Percentiles rank a stretch among this genome's conserved stretches.
phyloP scores from a whole-genome alignment of 2,888 invertebrate genomes.

The Osmoderma eremita region DNA sequence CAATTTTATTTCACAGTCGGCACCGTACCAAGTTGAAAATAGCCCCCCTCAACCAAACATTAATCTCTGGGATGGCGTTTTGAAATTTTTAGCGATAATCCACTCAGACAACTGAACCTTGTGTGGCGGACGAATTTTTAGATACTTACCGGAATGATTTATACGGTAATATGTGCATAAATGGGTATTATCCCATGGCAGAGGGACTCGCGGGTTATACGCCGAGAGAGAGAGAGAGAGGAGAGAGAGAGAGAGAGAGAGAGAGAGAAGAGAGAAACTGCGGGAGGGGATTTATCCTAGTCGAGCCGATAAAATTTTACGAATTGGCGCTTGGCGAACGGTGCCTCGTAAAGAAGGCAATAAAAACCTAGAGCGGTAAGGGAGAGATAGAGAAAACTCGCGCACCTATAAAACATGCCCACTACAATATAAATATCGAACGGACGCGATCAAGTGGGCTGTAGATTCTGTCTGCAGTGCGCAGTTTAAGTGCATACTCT shows the following conservation, averaged over 20 bases:
- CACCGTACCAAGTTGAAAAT: too few species aligned
- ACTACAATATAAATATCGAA: conserved; percentile 27
- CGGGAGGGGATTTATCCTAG: conserved; percentile 21
- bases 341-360: conserved; percentile 29
- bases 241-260: too few species aligned
- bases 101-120: background rate
- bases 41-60: too few species aligned
- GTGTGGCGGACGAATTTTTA: conserved; percentile 13
- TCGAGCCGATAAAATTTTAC: conserved; percentile 31
- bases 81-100: conserved; percentile 16
- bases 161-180: conserved; percentile 22
- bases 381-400: too few species aligned
- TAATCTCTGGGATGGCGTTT: conserved; percentile 1
- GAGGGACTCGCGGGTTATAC: background rate
- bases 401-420: conserved; percentile 19
- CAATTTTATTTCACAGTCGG: too few species aligned
- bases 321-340: conserved; percentile 25
- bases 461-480: conserved; percentile 4
- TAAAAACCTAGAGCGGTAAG: conserved; percentile 11
- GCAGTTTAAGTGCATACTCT: too few species aligned
- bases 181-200: background rate
- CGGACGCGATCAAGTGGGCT: conserved; percentile 10
- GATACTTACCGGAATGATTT: conserved; percentile 20
- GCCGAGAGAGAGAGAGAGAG: too few species aligned
- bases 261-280: conserved; percentile 19